Percentiles rank a stretch among this genome's conserved stretches.
phyloP scores from a whole-genome alignment of 2,888 invertebrate genomes.

The Acrobasis consociella region DNA sequence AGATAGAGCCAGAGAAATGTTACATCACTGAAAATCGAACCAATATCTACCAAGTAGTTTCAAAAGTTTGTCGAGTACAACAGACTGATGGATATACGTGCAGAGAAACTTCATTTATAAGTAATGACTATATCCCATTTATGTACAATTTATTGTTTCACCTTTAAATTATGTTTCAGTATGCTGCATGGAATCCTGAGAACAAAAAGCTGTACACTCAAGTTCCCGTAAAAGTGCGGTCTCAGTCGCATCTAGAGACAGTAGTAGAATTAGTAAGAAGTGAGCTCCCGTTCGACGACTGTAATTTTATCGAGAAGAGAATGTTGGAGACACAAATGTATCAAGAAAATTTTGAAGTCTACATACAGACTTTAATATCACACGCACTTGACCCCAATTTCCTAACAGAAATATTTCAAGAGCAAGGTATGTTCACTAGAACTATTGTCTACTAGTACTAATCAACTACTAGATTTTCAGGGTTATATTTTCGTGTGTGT shows the following conservation, averaged over 20 bases:
- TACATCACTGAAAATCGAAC: no score
- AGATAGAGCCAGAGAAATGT: no score
- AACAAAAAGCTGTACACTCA: conserved; percentile 91
- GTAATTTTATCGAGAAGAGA: conserved; percentile 87
- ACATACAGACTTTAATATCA: conserved; percentile 94
- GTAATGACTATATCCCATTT: no score
- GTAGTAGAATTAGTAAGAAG: conserved; percentile 90
- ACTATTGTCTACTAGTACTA: not conserved
- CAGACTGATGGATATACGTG: no score
- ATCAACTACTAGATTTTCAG: no score
- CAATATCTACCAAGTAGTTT: no score
- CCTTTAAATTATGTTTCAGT: conserved; percentile 76
- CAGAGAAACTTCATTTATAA: no score
- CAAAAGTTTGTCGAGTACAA: no score
- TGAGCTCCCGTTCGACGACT: conserved; percentile 86
- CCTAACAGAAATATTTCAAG: conserved; percentile 93
- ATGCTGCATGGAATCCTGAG: conserved; percentile 92
- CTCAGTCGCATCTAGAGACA: conserved; percentile 89
- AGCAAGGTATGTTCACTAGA: conserved; percentile 85
- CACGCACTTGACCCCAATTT: conserved; percentile 95
- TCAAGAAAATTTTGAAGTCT: conserved; percentile 95
- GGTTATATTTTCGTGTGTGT: no score
- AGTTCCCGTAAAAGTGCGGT: conserved; percentile 89
- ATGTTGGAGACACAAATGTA: conserved; percentile 90
- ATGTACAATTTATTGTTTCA: no score